Base-by-base conservation (phyloP, 2,888 invertebrate species). In the Tridacna gigas region DNA sequence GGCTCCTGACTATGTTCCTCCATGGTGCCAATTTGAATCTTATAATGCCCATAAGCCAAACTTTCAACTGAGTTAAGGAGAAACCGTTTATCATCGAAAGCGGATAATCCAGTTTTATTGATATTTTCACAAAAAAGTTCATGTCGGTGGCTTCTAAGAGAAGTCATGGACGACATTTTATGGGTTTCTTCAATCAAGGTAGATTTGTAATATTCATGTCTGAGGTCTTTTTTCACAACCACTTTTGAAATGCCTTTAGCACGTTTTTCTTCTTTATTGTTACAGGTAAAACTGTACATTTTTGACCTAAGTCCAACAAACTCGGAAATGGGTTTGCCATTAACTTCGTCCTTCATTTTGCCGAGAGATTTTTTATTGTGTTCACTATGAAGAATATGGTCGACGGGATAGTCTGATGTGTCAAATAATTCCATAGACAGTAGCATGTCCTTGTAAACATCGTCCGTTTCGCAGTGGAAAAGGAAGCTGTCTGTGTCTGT, bases 341-440 rank as follows among this genome's bases (percentile, higher is more conserved):
- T 89, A 20, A 84, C 83, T 84, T 94, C 93, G 87, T 93, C 93
- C 85, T 93, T 94, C 80, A 93, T 90, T 65, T 90, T 90, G 15
- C 93, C 93, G n/a, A 93, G 63, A 37, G 89, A 88, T 83, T 91
- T 92, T 75, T 93, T 92, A 85, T 93, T 93, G 37, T 47, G 77
- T 18, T 73, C 77, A 65, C 69, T 77, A 76, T 89, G 87, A 22
- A 92, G 76, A 26, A 63, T 74, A 80, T 94, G 90, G 67, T 84
- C 79, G 74, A 81, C 60, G 0, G 91, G 90, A 84, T 92, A 94
- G 69, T 93, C 91, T 80, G 88, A 88, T 12, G 90, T 90, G 82
- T 86, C 80, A 26, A 69, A 82, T 15, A 79, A 63, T 25, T 82
- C 66, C 22, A 67, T 51, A 22, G 77, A 65, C 12, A 56, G 22